phyloP scores from a whole-genome alignment of 2,888 invertebrate genomes.

The Drymonia ruficornis region DNA sequence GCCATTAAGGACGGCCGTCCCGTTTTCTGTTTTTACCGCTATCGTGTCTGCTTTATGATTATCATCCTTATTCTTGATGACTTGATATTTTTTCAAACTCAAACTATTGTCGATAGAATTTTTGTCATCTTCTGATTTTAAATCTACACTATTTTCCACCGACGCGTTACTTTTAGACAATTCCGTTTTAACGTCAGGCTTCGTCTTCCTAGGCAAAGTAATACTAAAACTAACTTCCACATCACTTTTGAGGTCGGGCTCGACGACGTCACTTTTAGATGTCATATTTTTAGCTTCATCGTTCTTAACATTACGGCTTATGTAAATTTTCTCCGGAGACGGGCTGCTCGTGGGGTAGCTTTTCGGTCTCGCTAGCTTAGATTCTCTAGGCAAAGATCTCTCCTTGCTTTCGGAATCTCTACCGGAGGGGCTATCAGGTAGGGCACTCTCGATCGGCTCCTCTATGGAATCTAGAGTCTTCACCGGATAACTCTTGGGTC shows the following conservation, averaged over 20 bases:
- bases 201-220: constrained; percentile 69
- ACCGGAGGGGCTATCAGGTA: constrained; percentile 43
- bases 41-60: constrained; percentile 35
- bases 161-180: constrained; percentile 36
- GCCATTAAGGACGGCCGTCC: constrained; percentile 50
- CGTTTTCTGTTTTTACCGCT: constrained; percentile 52
- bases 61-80: constrained; percentile 50
- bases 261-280: constrained; percentile 43
- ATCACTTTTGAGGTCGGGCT: constrained; percentile 58
- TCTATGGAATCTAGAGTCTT: constrained; percentile 65
- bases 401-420: constrained; percentile 54
- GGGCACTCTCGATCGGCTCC: constrained; percentile 47
- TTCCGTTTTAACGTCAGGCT: constrained; percentile 50
- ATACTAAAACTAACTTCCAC: constrained; percentile 79
- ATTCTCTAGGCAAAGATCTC: constrained; percentile 59
- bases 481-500: constrained; percentile 86
- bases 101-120: constrained; percentile 48
- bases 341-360: constrained; percentile 84
- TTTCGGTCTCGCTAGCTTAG: constrained; percentile 83
- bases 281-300: constrained; percentile 51
- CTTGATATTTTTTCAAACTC: constrained; percentile 68
- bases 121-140: constrained; percentile 39
- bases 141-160: constrained; percentile 28
- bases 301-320: constrained; percentile 55
- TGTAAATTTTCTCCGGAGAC: constrained; percentile 71